Base-by-base conservation (phyloP, 2,888 invertebrate species). In the Tetanocera ferruginea region DNA sequence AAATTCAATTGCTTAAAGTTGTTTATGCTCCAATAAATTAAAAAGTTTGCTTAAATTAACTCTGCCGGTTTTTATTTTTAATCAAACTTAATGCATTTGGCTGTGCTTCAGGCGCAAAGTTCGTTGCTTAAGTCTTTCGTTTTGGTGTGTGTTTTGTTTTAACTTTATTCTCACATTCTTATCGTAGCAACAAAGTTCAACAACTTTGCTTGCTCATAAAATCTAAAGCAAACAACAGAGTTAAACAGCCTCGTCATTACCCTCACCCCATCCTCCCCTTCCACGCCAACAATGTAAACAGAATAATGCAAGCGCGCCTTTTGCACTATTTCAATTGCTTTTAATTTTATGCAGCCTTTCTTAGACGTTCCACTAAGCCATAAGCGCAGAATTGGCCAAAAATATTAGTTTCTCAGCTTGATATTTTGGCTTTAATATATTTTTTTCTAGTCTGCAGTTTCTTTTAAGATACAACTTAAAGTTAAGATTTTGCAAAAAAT, bases 91-190 rank as follows among this genome's bases (percentile, higher is more conserved):
- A 19, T 55, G 55, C 55, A 55, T n/a, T 55, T 19, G 19, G 19
- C 11, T 2, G 11, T 43, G 43, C 43, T 43, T 43, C n/a, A 31
- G 64, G 28, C 64, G 28, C 64, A 64, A 55, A 73, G 62, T 73
- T 73, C n/a, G 73, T 73, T 73, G 60, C 73, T 28, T 62, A 60
- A 73, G 62, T 73, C 62, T 62, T 73, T 62, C 43, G 73, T 62
- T 73, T 73, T 34, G 8, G 3, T 51, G 11, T n/a, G 37, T 43
- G 23, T 43, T n/a, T 37, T 8, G 28, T 5, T 62, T 28, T 31
- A 11, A 5, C 37, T 28, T 34, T 66, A 34, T 71, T 28, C 55
- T 19, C 28, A 74, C 43, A 64, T 74, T 74, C 31, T 66, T 31
- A 31, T 17, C 14, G 66, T 17, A 9, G 55, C 66, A 55, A 5